Percentiles rank a stretch among this genome's conserved stretches.
phyloP scores from a whole-genome alignment of 2,888 invertebrate genomes.

The Melanostoma mellinum region DNA sequence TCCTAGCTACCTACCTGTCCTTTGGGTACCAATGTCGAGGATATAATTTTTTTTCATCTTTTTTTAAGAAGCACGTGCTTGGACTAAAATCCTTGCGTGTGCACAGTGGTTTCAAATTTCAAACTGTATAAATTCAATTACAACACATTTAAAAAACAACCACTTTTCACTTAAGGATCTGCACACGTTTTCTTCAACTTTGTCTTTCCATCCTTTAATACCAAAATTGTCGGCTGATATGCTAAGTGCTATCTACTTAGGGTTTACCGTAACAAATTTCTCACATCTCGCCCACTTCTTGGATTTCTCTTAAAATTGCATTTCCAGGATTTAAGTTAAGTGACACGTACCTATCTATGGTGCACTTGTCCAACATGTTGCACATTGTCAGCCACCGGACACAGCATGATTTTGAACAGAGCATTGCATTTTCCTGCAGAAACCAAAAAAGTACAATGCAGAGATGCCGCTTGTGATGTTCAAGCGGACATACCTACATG shows the following conservation, averaged over 20 bases:
- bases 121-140: neutral
- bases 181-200: slow-evolving; percentile 10
- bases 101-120: slow-evolving; percentile 7
- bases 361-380: slow-evolving; percentile 40
- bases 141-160: neutral
- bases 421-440: slow-evolving; percentile 12
- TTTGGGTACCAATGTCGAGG: too few species aligned
- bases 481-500: slow-evolving; percentile 40
- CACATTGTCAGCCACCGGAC: slow-evolving; percentile 48
- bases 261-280: slow-evolving; percentile 69
- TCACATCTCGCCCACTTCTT: slow-evolving; percentile 53
- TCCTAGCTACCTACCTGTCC: too few species aligned
- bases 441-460: slow-evolving; percentile 20
- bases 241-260: slow-evolving; percentile 48
- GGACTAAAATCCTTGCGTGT: neutral
- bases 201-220: slow-evolving; percentile 1
- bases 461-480: slow-evolving; percentile 58
- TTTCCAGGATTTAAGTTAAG: slow-evolving; percentile 43
- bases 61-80: slow-evolving; percentile 24
- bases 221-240: slow-evolving; percentile 43
- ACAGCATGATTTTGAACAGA: slow-evolving; percentile 51
- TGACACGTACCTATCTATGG: slow-evolving; percentile 51
- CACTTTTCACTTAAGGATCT: slow-evolving; percentile 4
- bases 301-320: slow-evolving; percentile 8
- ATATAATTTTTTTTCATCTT: neutral